Evolutionary conservation across 2,888 invertebrate species (phyloP), one percentile per base, ranked within the genome.

Genomic region (Linnaemya vulpina): DNA sequence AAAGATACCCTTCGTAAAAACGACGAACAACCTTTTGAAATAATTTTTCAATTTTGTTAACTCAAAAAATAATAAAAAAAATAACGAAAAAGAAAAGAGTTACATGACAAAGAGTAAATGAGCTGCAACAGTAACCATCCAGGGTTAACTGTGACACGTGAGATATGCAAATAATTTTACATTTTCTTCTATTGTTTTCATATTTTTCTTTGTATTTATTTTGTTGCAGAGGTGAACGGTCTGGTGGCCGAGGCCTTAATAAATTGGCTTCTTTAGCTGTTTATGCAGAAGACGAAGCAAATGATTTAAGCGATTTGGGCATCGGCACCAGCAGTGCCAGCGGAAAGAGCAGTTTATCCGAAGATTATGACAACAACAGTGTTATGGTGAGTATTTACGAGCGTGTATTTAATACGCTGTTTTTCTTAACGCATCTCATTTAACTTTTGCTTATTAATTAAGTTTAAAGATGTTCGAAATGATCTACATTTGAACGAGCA

Each of bases 281-380:
- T 88, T 97, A 96, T 92, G 95, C 95, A 86, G 96, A 96, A 89
- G 96, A 97, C 88, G 96, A 97, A 90, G 94, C 95, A 58, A 96
- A 97, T 90, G 97, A 97, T 93, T 94, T 97, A 87, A 96, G 96
- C 89, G 97, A 97, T 92, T 94, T 97, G 88, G 97, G 97, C 82
- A 96, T 97, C 90, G 94, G 94, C 87, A 94, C 94, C 71, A 94
- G 94, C 89, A 94, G 94, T 89, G 94, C 94, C 88, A 93, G 92
- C 84, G 93, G 93, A 83, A 95, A 94, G 90, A 94, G 94, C 91
- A 95, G 94, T 89, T 93, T 94, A 87, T 94, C 94, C 87, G 94
- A 94, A 89, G 94, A 94, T 91, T 94, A 94, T 88, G 94, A 94
- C 90, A 94, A 94, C 88, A 94, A 95, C 89, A 94, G 94, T 89